Evolutionary conservation across 2,113 vertebrate species (phyloP).

Genomic region (Stictonetta naevosa): DNA sequence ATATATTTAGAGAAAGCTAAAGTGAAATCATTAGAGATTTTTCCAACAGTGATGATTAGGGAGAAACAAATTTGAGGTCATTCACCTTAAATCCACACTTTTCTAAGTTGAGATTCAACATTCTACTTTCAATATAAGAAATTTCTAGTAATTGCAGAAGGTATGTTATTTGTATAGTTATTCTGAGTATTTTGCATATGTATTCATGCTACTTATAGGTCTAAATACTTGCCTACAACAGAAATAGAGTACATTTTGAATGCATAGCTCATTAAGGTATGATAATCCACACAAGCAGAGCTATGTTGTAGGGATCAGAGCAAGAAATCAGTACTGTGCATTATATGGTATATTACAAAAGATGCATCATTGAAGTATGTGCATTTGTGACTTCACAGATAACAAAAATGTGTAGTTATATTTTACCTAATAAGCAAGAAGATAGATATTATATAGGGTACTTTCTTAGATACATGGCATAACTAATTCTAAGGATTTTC

Average conservation of each 20-base stretch:
- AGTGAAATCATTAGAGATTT: neutral
- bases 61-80: neutral
- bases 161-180: neutral
- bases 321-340: neutral
- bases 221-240: neutral
- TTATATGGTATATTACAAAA: neutral
- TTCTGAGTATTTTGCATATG: neutral
- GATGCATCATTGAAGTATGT: neutral
- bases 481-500: neutral
- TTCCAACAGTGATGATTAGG: neutral
- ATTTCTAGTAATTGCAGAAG: neutral
- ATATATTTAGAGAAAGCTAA: neutral
- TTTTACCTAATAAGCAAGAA: neutral
- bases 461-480: neutral
- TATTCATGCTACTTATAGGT: neutral
- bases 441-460: neutral
- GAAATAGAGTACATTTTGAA: neutral
- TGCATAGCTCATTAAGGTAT: neutral
- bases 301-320: neutral
- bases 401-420: neutral
- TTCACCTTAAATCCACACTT: neutral
- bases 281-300: neutral
- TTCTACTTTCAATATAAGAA: neutral
- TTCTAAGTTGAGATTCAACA: neutral
- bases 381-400: neutral